Percentiles rank a stretch among this genome's conserved stretches.
These are phyloP conservation scores for Sinocyclocheilus maitianheensis DNA, from an alignment of 2,113 vertebrate species.

Conservation along the genomic window DNA sequence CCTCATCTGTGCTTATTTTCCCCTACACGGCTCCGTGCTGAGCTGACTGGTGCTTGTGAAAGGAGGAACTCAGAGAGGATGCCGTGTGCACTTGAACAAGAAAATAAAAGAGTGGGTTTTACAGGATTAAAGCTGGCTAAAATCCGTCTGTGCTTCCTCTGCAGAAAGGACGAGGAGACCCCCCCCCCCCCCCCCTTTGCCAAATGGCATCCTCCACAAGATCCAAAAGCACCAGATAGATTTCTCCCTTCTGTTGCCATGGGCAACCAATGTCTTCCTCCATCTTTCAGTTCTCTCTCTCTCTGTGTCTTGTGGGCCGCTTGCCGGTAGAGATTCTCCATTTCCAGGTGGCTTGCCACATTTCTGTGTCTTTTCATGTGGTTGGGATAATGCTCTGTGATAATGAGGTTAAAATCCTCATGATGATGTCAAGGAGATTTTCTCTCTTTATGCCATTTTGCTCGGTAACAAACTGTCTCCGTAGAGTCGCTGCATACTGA, in stretches of 20 bases:
- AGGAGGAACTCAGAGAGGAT: background rate
- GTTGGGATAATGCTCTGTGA: slow-evolving; percentile 37
- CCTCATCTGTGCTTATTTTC: slow-evolving; percentile 53
- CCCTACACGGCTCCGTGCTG: background rate
- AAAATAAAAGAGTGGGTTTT: slow-evolving; percentile 51
- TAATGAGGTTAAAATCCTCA: slow-evolving; percentile 49
- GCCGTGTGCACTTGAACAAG: slow-evolving; percentile 31
- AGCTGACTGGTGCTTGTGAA: slow-evolving; percentile 1
- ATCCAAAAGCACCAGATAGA: slow-evolving; percentile 70
- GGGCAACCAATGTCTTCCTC: slow-evolving; percentile 69
- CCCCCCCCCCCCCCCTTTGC: slow-evolving; percentile 68
- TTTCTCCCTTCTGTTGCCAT: slow-evolving; percentile 77
- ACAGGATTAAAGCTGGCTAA: slow-evolving; percentile 64
- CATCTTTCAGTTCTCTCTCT: slow-evolving; percentile 13
- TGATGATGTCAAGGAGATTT: slow-evolving; percentile 28
- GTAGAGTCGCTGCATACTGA: too few species aligned
- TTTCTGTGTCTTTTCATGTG: slow-evolving; percentile 30
- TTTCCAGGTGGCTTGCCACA: slow-evolving; percentile 40
- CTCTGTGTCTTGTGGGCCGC: slow-evolving; percentile 29
- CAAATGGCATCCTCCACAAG: slow-evolving; percentile 67
- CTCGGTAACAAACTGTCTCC: background rate
- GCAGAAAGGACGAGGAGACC: slow-evolving; percentile 57
- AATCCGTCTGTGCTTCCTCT: slow-evolving; percentile 46
- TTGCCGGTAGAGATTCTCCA: slow-evolving; percentile 36
- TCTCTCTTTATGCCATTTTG: background rate